Evolutionary conservation across 2,113 vertebrate species (phyloP).

Genomic region (Nanorana parkeri): DNA sequence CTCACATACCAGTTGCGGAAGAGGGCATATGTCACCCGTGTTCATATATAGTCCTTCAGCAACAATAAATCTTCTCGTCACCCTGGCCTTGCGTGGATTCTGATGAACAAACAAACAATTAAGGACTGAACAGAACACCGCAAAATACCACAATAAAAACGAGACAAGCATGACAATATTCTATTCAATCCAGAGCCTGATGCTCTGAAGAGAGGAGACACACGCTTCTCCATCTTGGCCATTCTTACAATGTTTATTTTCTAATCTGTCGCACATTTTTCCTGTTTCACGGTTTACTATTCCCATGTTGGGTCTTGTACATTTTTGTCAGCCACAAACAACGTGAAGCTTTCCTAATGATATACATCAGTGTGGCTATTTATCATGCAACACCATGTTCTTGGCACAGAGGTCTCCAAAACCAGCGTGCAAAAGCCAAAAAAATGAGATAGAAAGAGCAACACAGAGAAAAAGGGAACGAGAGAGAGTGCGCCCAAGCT

Average conservation of each 20-base stretch:
- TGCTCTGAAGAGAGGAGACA: no score
- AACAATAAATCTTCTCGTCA: slow-evolving; percentile 91
- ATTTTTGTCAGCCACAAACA: slow-evolving; percentile 11
- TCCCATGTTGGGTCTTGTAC: not conserved
- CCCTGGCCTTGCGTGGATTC: slow-evolving; percentile 95
- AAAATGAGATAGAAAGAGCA: no score
- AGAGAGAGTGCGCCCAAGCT: not conserved
- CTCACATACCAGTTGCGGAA: slow-evolving; percentile 88
- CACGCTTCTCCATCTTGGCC: no score
- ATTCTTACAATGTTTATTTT: not conserved
- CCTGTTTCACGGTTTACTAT: slow-evolving; percentile 16
- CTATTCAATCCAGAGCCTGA: no score
- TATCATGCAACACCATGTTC: slow-evolving; percentile 16
- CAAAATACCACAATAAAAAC: no score
- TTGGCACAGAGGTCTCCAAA: slow-evolving; percentile 13
- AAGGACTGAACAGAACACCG: not conserved
- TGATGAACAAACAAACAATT: slow-evolving; percentile 43
- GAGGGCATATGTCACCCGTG: slow-evolving; percentile 90
- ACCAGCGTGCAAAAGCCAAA: not conserved
- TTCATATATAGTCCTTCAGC: slow-evolving; percentile 94
- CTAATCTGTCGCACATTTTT: not conserved
- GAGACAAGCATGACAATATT: no score
- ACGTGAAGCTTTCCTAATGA: slow-evolving; percentile 3
- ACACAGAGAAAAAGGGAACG: not conserved
- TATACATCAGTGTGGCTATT: not conserved